Conservation (phyloP, 1,140 invertebrate species). For the Holotrichia oblita region DNA sequence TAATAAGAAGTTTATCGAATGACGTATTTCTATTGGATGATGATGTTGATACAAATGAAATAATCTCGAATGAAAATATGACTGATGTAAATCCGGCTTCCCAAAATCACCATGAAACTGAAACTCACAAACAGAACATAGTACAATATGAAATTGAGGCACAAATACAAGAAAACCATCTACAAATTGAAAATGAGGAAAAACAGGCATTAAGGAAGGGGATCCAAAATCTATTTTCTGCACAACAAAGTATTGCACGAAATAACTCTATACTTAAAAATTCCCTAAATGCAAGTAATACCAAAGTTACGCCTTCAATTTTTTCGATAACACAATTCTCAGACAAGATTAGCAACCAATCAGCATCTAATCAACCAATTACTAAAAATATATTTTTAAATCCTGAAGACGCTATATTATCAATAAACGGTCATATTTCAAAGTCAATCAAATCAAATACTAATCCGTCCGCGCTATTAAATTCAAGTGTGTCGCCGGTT, state of each 20-base stretch:
- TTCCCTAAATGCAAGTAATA: background rate
- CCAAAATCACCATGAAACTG: background rate
- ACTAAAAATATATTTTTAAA: background rate
- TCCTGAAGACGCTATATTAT: background rate
- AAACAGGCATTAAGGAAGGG: background rate
- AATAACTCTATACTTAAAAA: background rate
- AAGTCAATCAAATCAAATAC: background rate
- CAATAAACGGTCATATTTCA: too few species aligned
- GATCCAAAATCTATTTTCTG: background rate
- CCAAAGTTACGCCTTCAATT: constrained; percentile 11
- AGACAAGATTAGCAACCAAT: background rate
- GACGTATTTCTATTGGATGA: background rate
- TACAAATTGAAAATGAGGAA: background rate
- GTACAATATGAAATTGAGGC: background rate
- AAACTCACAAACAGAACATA: background rate
- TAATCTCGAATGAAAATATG: background rate
- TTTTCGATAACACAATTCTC: constrained; percentile 1
- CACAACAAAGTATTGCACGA: background rate
- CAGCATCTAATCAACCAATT: background rate
- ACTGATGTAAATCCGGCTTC: background rate
- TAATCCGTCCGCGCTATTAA: constrained; percentile 41
- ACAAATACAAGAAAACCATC: background rate
- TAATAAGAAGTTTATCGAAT: constrained; percentile 12
- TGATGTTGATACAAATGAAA: background rate
- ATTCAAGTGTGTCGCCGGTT: constrained; percentile 55